A percentile compares a stretch with the other conserved stretches of the same genome.
phyloP scores from a whole-genome alignment of 2,113 vertebrate genomes.

The Danionella cerebrum region DNA sequence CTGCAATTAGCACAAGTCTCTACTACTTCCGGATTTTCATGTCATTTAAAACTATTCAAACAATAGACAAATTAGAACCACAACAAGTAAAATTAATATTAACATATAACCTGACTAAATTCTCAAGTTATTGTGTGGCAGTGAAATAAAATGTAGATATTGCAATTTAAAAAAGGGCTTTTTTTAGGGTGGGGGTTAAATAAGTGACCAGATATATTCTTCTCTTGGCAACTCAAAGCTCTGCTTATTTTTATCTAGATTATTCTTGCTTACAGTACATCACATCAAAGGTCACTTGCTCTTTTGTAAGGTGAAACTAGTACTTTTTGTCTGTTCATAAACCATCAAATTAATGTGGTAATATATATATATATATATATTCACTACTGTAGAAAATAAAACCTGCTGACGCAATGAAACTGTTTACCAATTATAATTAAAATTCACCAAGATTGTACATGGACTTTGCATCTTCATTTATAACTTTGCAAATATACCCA shows the following conservation, averaged over 20 bases:
- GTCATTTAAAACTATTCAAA: constrained; percentile 5
- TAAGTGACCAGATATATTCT: too few relatives aligned
- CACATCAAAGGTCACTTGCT: constrained; percentile 16
- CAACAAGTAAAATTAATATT: constrained; percentile 1
- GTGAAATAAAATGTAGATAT: constrained; percentile 1
- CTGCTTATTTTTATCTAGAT: constrained; percentile 8
- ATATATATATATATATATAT: too few relatives aligned
- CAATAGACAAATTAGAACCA: neutral
- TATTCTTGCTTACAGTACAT: neutral
- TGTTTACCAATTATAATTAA: too few relatives aligned
- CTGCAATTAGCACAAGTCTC: constrained; percentile 5
- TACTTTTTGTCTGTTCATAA: neutral
- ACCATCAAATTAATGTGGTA: neutral
- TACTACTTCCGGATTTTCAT: neutral
- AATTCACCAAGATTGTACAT: neutral
- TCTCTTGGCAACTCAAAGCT: too few relatives aligned
- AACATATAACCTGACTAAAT: too few relatives aligned
- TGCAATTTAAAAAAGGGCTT: neutral
- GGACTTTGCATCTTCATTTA: too few relatives aligned
- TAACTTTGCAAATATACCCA: neutral
- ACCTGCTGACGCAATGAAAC: too few relatives aligned
- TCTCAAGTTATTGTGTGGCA: neutral
- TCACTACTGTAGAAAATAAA: too few relatives aligned
- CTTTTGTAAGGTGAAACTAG: too few relatives aligned
- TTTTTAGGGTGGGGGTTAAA: too few relatives aligned